These are phyloP conservation scores for Lumbricus terrestris DNA, from an alignment of 2,888 invertebrate species.

Conservation along the genomic window DNA sequence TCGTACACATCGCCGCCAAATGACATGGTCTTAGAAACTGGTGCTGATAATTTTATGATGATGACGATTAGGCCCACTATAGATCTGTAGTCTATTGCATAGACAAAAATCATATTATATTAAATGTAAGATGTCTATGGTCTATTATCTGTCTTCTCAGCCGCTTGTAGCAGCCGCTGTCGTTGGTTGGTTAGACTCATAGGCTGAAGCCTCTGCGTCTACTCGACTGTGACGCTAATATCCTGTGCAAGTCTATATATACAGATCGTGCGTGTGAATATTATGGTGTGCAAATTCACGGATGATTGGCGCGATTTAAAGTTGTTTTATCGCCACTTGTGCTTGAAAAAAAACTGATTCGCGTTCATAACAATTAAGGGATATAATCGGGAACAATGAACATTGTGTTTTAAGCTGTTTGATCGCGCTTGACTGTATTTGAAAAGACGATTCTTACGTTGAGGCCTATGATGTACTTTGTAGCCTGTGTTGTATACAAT, in stretches of 20 bases:
- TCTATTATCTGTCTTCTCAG: no score
- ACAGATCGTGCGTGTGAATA: background rate
- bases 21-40: no score
- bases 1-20: no score
- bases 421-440: background rate
- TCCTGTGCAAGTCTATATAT: no score
- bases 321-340: background rate
- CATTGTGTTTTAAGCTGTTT: background rate
- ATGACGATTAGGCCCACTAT: no score
- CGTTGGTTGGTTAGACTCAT: no score
- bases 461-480: no score
- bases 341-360: background rate
- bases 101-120: no score
- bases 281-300: background rate
- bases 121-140: no score
- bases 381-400: background rate
- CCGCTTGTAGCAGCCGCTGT: no score
- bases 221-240: background rate
- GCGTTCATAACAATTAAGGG: background rate
- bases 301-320: background rate
- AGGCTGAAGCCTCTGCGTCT: background rate
- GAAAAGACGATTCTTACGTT: background rate
- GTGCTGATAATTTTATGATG: no score
- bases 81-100: no score
- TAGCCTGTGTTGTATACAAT: background rate